Base-by-base conservation (phyloP, 2,113 vertebrate genomes). In the Pao palembangensis region DNA sequence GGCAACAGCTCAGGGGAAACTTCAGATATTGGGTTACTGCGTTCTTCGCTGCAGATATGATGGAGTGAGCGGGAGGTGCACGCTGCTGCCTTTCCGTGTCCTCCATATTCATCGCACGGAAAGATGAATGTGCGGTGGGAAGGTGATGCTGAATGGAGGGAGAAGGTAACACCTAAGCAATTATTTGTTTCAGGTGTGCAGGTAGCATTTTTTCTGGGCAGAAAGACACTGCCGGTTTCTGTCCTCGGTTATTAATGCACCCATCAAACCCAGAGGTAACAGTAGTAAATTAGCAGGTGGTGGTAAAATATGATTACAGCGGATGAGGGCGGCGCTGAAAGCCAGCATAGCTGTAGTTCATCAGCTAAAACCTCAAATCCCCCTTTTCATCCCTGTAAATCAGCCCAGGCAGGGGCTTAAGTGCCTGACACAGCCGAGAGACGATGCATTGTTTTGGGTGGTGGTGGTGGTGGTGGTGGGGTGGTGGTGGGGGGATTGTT, bases 361-460 rank as follows among this genome's bases (percentile, higher is more conserved):
- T 81, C 68, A 50, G 72, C 77, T 64, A 76, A 73, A 73, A 79
- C 79, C 76, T 81, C 68, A 78, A 82, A 75, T 82, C 70, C 71
- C 69, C 71, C 46, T 80, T 78, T 82, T 80, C 73, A 70, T 84
- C 78, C 76, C 66, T 70, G 72, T 85, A 78, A 87, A 85, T 87
- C 83, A 87, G 78, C 61, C 61, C 31, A 63, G 80, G 73, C 79
- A 66, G 75, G 58, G 69, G 58, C 71, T 81, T 78, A 86, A 82
- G 81, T 64, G 73, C 53, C 73, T 65, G 67, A 78, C 61, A 42
- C 78, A 63, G 80, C 80, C 75, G 53, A 73, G 79, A 70, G 79
- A 77, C 75, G 51, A 73, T 57, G 75, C 66, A 66, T 51, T 69
- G 70, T 18, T 28, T 55, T 67, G 77, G 51, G 58, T 31, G 54